Evolutionary conservation across 2,888 invertebrate species (phyloP), one percentile per base, ranked within the genome.

Genomic region (Dione vanillae): DNA sequence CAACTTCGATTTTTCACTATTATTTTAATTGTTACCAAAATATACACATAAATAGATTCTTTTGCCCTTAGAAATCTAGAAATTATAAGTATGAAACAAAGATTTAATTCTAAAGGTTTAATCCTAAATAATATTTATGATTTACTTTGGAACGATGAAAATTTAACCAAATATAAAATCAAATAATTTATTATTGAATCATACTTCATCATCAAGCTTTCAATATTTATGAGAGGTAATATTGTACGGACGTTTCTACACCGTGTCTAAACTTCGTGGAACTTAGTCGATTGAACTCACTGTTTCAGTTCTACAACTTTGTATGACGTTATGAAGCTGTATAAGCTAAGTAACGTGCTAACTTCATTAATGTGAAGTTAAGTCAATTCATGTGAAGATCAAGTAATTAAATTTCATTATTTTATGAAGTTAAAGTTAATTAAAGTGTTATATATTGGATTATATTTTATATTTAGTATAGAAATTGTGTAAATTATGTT

Each of bases 231-330:
- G 45, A n/a, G 35, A 27, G 11, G 20, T 43, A 59, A 41, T n/a
- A 16, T 45, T 16, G 45, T 61, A 27, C 27, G 37, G 16, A 8
- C n/a, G 56, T 11, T 56, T 40, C 56, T 61, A 27, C 27, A 8
- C 45, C n/a, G 45, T 27, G 45, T 61, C 43, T 61, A 14, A 61
- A 61, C 27, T 61, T 45, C 6, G n/a, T n/a, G 35, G 11, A 61
- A 61, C 61, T 61, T 61, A 27, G 61, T 45, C 43, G 59, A 61
- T 61, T 43, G 61, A 61, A 61, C 43, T 61, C 27, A 43, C 27
- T 61, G 61, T 61, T 45, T n/a, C 45, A 61, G 14, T 45, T 27
- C n/a, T 61, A 2, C 35, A 61, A 45, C 10, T 61, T 61, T 12
- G 40, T 19, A 12, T 20, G 27, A 6, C 59, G 14, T n/a, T 35